These are phyloP conservation scores for Semnornis frantzii DNA, from an alignment of 2,113 vertebrate species.

Conservation along the genomic window DNA sequence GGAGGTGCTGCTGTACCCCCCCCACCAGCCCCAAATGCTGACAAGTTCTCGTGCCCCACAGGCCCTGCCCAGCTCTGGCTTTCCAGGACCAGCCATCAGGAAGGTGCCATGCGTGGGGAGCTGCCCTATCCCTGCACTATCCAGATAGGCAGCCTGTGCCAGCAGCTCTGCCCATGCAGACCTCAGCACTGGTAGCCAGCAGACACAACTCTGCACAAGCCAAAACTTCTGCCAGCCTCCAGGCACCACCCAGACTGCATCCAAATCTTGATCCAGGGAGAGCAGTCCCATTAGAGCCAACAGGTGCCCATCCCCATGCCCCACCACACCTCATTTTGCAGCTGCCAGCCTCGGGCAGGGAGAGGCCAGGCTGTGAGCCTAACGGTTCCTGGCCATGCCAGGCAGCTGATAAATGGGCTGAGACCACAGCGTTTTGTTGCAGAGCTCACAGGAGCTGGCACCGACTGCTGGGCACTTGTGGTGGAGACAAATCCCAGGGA, in stretches of 20 bases:
- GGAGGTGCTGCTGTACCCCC: not conserved
- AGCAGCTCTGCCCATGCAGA: no score
- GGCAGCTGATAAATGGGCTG: not conserved
- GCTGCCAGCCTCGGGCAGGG: not conserved
- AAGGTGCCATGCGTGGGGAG: not conserved
- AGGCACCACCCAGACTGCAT: no score
- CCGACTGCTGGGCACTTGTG: not conserved
- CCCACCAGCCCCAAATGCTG: no score
- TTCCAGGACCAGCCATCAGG: fast-evolving
- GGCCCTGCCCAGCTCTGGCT: no score
- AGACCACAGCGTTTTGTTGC: not conserved
- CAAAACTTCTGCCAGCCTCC: not conserved
- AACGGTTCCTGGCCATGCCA: not conserved
- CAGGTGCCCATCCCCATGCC: not conserved
- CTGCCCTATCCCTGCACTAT: not conserved
- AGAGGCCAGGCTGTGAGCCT: not conserved
- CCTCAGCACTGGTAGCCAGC: not conserved
- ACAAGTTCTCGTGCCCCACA: no score
- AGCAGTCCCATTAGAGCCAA: not conserved
- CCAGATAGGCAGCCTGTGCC: not conserved
- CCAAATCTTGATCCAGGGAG: not conserved
- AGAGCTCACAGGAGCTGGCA: not conserved
- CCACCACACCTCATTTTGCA: not conserved
- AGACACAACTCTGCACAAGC: not conserved
- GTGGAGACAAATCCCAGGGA: not conserved